Evolutionary conservation across 2,113 vertebrate species (phyloP).

Genomic region (Catharus bicknelli): DNA sequence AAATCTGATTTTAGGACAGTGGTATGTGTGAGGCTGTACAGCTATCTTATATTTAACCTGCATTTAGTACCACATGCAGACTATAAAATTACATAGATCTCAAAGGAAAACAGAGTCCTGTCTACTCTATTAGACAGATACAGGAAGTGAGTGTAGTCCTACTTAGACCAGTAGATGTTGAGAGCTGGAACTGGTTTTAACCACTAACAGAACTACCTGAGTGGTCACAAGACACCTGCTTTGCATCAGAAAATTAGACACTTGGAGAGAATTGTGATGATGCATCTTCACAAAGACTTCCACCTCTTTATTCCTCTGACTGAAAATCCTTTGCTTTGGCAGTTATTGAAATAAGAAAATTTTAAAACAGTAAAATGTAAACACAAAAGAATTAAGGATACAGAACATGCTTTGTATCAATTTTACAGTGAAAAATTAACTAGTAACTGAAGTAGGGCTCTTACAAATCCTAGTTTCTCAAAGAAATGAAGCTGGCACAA

Average conservation of each 20-base stretch:
- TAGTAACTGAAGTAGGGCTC: neutral
- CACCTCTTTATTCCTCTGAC: neutral
- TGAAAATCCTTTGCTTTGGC: neutral
- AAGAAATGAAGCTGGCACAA: neutral
- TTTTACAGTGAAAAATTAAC: neutral
- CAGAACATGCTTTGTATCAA: neutral
- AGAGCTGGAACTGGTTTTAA: neutral
- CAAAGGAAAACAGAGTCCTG: neutral
- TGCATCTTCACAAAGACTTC: neutral
- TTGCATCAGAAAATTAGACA: neutral
- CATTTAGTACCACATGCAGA: neutral
- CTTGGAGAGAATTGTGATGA: neutral
- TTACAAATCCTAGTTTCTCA: neutral
- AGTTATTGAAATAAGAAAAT: neutral
- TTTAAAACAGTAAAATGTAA: neutral
- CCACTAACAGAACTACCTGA: neutral
- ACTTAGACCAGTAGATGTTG: neutral
- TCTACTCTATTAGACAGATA: neutral
- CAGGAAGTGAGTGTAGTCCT: neutral
- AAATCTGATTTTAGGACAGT: neutral
- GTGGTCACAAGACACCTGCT: neutral
- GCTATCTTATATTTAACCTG: neutral
- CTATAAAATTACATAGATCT: neutral
- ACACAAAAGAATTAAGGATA: neutral
- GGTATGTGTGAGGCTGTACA: accelerated